Evolutionary conservation across 2,888 invertebrate genomes (phyloP), one percentile per base, ranked within the genome.

Genomic region (Cephus pygmeus): DNA sequence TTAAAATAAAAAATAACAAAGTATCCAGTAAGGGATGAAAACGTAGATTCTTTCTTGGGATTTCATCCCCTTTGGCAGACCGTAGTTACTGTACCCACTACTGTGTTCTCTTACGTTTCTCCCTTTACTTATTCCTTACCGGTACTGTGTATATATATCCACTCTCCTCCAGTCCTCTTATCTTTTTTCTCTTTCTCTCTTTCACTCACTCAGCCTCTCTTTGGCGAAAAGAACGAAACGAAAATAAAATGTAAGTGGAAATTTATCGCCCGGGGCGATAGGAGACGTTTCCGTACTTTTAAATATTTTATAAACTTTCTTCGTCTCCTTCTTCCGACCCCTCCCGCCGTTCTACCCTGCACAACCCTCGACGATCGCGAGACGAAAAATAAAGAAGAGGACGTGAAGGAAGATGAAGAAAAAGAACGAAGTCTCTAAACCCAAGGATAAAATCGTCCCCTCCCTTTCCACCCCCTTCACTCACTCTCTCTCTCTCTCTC

Each of bases 211-310:
- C 76, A 35, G 75, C 79, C 73, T 73, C 80, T 75, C 82, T 80
- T 75, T 73, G 74, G 74, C 81, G 77, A 80, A 83, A 84, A 76
- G 82, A 82, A 84, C 87, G 87, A 90, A 90, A 91, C 88, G 89
- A 90, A 91, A 90, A 90, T 90, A 91, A 91, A 91, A 91, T 91
- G 91, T 91, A 91, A 91, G 91, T 91, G 91, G 91, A 91, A 91
- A 91, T 91, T 91, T 91, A 91, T 91, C 90, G 91, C 91, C 89
- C 86, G 83, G 84, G 90, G 91, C 91, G 90, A 91, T 91, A 90
- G 90, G 88, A 91, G 90, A 91, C 90, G 90, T 91, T 91, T 91
- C 90, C 90, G 90, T 91, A 91, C 91, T 91, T 91, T 91, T 91
- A 91, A 91, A 91, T 91, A 91, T 91, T 91, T 91, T 90, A 91